Percentiles rank a stretch among this genome's conserved stretches.
Evolutionary conservation across 2,113 vertebrate genomes (phyloP).

Genomic region (Terrapene triunguis): DNA sequence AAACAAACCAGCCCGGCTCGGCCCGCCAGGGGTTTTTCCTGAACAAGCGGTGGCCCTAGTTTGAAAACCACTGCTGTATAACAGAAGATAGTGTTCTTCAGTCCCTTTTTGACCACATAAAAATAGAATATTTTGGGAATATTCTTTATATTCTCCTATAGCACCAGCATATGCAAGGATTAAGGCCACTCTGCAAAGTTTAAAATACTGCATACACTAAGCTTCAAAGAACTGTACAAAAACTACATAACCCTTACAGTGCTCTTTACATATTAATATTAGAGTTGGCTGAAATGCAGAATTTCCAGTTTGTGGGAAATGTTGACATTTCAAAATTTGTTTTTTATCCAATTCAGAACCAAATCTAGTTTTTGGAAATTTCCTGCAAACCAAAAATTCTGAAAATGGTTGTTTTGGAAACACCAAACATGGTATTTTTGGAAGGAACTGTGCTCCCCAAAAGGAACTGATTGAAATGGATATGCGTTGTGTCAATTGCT

Average conservation of each 20-base stretch:
- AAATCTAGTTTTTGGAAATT: background rate
- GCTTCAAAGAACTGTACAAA: background rate
- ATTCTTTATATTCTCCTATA: background rate
- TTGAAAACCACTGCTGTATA: background rate
- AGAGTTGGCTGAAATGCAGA: background rate
- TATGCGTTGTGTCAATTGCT: background rate
- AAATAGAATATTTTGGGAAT: background rate
- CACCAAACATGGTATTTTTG: background rate
- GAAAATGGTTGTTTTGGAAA: background rate
- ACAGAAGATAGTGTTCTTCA: background rate
- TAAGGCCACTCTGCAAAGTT: background rate
- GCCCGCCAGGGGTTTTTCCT: too few species aligned
- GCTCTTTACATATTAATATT: background rate
- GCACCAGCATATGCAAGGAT: background rate
- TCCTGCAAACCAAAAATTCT: background rate
- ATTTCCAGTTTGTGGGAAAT: background rate
- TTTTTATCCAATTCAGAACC: background rate
- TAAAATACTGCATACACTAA: background rate
- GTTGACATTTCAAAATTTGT: background rate
- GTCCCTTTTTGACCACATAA: background rate
- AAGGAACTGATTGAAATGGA: background rate
- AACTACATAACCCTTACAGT: rapidly evolving
- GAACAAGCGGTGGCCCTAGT: too few species aligned
- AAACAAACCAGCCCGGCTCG: too few species aligned
- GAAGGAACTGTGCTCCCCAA: background rate